phyloP scores from a whole-genome alignment of 2,113 vertebrate species.

The Empidonax traillii region DNA sequence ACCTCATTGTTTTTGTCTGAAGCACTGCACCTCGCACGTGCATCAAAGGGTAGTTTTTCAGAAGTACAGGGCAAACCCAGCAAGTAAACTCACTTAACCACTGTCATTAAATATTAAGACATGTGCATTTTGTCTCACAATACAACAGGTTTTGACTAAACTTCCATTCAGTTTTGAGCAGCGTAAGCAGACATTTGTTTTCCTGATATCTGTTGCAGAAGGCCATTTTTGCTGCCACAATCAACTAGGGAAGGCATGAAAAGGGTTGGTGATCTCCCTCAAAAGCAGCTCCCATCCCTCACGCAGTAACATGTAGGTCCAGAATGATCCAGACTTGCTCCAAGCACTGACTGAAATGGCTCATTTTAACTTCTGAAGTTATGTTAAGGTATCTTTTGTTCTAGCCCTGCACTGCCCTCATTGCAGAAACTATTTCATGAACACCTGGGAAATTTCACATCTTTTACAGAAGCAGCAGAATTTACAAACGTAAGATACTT shows the following conservation, averaged over 20 bases:
- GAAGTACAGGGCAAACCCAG: not conserved
- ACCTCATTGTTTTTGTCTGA: not conserved
- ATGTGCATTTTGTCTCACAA: not conserved
- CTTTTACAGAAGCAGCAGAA: not conserved
- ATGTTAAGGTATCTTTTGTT: not conserved
- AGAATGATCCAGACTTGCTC: not conserved
- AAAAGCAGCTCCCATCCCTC: not conserved
- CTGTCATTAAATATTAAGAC: not conserved
- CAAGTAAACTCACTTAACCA: not conserved
- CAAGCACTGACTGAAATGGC: not conserved
- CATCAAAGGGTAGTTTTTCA: not conserved
- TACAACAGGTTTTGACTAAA: not conserved
- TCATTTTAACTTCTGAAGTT: not conserved
- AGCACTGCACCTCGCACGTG: fast-evolving
- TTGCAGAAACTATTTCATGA: not conserved
- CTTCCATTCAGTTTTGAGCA: not conserved
- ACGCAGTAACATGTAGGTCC: not conserved
- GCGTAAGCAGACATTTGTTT: not conserved
- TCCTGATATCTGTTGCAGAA: not conserved
- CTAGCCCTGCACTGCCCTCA: not conserved
- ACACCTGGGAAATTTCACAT: not conserved
- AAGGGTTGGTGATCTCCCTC: not conserved
- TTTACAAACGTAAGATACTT: constrained; percentile 54
- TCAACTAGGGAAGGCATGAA: not conserved
- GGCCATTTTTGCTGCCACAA: not conserved